Percentiles rank a stretch among this genome's conserved stretches.
Conservation (phyloP, 2,797 vertebrate species). For the Mycteria americana region DNA sequence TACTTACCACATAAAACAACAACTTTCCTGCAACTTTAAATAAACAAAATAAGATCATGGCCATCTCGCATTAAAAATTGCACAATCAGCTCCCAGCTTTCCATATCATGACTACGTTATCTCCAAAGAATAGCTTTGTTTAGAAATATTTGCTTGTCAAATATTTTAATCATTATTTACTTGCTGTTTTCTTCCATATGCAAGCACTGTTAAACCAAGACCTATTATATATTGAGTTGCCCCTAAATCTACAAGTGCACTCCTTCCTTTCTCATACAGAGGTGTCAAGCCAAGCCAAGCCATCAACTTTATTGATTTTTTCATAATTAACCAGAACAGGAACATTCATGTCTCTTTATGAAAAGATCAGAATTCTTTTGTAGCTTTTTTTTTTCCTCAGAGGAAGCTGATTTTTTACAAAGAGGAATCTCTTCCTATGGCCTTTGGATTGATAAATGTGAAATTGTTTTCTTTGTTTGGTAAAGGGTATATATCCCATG, state of each 20-base stretch:
- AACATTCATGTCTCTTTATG: background rate
- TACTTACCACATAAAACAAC: background rate
- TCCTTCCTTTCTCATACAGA: background rate
- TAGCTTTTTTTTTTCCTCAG: rapidly evolving
- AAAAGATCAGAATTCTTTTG: background rate
- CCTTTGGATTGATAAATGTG: background rate
- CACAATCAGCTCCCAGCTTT: background rate
- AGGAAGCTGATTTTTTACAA: background rate
- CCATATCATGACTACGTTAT: background rate
- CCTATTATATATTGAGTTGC: background rate
- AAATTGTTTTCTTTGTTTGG: background rate
- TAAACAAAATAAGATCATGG: background rate
- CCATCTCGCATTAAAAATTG: background rate
- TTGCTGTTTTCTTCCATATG: background rate
- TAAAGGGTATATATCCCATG: background rate
- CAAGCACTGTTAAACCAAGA: background rate
- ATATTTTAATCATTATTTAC: background rate
- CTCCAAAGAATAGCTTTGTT: background rate
- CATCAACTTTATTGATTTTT: background rate
- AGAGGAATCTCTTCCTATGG: background rate
- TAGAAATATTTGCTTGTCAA: background rate
- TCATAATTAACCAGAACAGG: background rate
- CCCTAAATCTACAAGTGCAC: background rate
- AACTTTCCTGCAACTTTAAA: background rate
- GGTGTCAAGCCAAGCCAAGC: background rate